Percentiles rank a stretch among this genome's conserved stretches.
Evolutionary conservation across 2,888 invertebrate species (phyloP).

Genomic region (Lasioglossum oenotherae): DNA sequence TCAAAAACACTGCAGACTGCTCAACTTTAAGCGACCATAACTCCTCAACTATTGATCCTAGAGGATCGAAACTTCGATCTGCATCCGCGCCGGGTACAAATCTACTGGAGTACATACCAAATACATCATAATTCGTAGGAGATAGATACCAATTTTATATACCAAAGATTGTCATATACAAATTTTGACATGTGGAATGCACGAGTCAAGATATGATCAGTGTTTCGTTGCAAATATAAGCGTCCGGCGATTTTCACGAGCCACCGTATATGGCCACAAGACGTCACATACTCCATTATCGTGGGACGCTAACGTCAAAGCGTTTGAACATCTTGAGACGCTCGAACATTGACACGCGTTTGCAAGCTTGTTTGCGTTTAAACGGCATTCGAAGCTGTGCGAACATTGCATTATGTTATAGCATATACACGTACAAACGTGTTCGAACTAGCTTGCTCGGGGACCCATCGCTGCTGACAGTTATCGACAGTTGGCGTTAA

Average conservation of each 20-base stretch:
- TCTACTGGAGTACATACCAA: too few relatives aligned
- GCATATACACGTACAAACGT: not conserved
- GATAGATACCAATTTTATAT: too few relatives aligned
- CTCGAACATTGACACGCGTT: not conserved
- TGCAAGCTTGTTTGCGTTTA: not conserved
- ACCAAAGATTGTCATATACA: too few relatives aligned
- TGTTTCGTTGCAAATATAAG: not conserved
- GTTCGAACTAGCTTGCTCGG: not conserved
- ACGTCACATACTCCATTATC: not conserved
- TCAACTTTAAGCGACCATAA: too few relatives aligned
- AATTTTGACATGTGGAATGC: too few relatives aligned
- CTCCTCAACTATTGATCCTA: too few relatives aligned
- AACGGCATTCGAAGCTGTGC: not conserved
- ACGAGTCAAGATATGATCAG: too few relatives aligned
- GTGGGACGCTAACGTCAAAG: not conserved
- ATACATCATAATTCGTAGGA: too few relatives aligned
- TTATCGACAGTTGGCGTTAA: constrained; percentile 70
- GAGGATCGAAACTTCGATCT: too few relatives aligned
- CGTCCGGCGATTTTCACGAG: not conserved
- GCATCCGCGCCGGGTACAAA: too few relatives aligned
- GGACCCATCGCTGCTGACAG: constrained; percentile 48
- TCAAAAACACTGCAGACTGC: too few relatives aligned
- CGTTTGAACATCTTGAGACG: not conserved
- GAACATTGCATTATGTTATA: not conserved
- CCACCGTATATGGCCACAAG: not conserved